Base-by-base conservation (phyloP, 2,797 vertebrate genomes). In the Macropodus opercularis region DNA sequence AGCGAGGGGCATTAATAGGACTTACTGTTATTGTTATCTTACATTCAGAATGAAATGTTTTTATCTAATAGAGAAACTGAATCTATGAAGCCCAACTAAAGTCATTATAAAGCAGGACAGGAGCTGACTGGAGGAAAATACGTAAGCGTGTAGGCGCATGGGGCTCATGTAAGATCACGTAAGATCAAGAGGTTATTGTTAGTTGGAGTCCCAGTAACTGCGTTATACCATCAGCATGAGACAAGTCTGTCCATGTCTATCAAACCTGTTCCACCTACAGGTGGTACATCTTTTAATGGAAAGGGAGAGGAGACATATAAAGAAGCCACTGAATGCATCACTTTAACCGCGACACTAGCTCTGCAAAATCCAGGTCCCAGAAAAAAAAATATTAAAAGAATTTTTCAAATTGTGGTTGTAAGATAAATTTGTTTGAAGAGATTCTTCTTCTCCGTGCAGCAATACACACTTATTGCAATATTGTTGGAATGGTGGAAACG, bases 231-330 rank as follows among this genome's bases (percentile, higher is more conserved):
- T 31, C 21, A 40, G 18, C 4, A 18, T 18, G 3, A 5, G 18
- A 55, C 53, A 44, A 44, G 54, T 26, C 29, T 43, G 19, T 17
- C 27, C 39, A 55, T 55, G 52, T 39, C 17, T 23, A 17, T 29
- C 13, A 41, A 54, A 31, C 21, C 29, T 35, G n/a, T 24, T 55
- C 40, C 12, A 36, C 15, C 21, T 24, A 17, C 5, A 23, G 29
- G 7, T 35, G 17, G 1, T 19, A 18, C 6, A 11, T 21, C 6
- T 13, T 5, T n/a, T n/a, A n/a, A n/a, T n/a, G n/a, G n/a, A n/a
- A n/a, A n/a, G n/a, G n/a, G n/a, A n/a, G n/a, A n/a, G n/a, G n/a
- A n/a, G n/a, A n/a, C n/a, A n/a, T n/a, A 11, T 50, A 35, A 17
- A 35, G 19, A 35, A n/a, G 31, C 4, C 31, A 51, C 8, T 22